These are phyloP conservation scores for Abrostola tripartita DNA, from an alignment of 2,888 invertebrate species.

Conservation along the genomic window DNA sequence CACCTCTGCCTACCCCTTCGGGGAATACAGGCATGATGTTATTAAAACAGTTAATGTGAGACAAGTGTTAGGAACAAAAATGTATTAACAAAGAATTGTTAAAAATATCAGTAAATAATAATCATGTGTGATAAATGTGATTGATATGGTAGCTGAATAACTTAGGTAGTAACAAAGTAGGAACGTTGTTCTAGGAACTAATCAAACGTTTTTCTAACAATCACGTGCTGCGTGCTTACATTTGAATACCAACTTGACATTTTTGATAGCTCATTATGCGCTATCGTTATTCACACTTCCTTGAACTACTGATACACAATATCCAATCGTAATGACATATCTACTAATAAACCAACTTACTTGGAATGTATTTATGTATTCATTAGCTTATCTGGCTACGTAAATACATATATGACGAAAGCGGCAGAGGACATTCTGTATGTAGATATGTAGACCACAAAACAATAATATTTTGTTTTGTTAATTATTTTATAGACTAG, in stretches of 20 bases:
- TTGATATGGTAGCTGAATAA: too few species aligned
- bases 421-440: neutral
- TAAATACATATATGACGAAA: neutral
- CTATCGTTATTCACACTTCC: slow-evolving; percentile 7
- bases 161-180: neutral
- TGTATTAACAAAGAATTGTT: too few species aligned
- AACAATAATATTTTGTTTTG: neutral
- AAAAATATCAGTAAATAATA: too few species aligned
- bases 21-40: too few species aligned
- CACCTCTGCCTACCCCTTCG: too few species aligned
- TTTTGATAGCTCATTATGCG: slow-evolving; percentile 7
- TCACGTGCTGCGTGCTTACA: slow-evolving; percentile 12
- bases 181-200: slow-evolving; percentile 22
- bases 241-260: slow-evolving; percentile 5
- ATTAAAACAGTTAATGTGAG: too few species aligned
- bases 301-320: slow-evolving; percentile 10
- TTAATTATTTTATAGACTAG: neutral
- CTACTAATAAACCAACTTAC: neutral
- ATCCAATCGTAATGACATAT: slow-evolving; percentile 1
- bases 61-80: too few species aligned
- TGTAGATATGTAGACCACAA: neutral
- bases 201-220: slow-evolving; percentile 29
- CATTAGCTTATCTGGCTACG: slow-evolving; percentile 1
- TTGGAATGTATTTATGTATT: neutral
- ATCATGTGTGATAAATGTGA: too few species aligned